A percentile compares a stretch with the other conserved stretches of the same genome.
Conservation (phyloP, 2,113 vertebrate genomes). For the Chrysochloris asiatica region DNA sequence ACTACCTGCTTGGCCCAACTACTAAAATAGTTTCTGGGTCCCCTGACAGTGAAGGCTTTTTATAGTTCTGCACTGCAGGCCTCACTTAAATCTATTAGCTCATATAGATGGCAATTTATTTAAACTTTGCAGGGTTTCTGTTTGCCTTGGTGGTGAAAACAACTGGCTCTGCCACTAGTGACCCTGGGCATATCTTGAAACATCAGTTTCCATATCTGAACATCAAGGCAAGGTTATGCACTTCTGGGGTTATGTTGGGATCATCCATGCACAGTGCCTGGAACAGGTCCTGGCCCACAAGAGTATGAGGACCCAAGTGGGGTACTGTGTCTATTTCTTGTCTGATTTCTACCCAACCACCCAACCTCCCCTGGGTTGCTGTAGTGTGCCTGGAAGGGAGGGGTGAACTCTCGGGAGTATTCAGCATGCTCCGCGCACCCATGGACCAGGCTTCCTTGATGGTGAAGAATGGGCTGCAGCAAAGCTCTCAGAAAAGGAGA, state of each 20-base stretch:
- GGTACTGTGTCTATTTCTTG: not conserved
- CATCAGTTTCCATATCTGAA: not conserved
- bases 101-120: constrained; percentile 84
- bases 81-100: constrained; percentile 85
- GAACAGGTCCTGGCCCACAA: fast-evolving
- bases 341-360: not conserved
- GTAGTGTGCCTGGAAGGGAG: not conserved
- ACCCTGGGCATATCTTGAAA: constrained; percentile 10
- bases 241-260: fast-evolving
- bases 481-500: not conserved
- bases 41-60: constrained; percentile 68
- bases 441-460: fast-evolving
- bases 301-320: fast-evolving
- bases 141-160: constrained; percentile 69
- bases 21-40: constrained; percentile 79
- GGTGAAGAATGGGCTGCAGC: not conserved
- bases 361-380: not conserved
- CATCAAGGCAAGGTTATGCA: too few species aligned
- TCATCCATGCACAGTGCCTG: fast-evolving
- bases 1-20: constrained; percentile 78
- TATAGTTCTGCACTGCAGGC: constrained; percentile 75
- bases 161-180: not conserved
- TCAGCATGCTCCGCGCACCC: fast-evolving
- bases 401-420: not conserved
- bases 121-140: constrained; percentile 86